Base-by-base conservation (phyloP, 2,888 invertebrate genomes). In the Agrypnus murinus region DNA sequence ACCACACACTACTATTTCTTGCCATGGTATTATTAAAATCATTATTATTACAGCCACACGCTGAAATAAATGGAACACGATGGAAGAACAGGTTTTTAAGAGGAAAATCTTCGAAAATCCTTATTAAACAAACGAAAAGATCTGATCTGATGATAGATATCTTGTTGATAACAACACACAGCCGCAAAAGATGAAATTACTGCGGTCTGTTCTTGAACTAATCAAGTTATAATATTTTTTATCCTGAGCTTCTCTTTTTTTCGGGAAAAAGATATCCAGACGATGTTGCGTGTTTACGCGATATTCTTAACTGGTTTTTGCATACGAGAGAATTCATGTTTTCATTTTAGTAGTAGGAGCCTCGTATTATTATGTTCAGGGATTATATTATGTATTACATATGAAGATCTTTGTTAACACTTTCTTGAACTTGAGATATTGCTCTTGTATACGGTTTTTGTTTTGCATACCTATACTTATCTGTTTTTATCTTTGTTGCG, bases 121-220 rank as follows among this genome's bases (percentile, higher is more conserved):
- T 25, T 66, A 62, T 62, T 71, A 66, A 66, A 62, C 71, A 71
- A 71, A 55, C 46, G 1, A 62, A 25, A 67, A 70, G 74, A 71
- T 75, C 76, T 76, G 76, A 77, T 78, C 77, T 75, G 78, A n/a
- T n/a, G n/a, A n/a, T n/a, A n/a, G n/a, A n/a, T n/a, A n/a, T n/a
- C n/a, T n/a, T n/a, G n/a, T n/a, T n/a, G n/a, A 77, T 77, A 77
- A 78, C 77, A 77, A 79, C 74, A 70, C 68, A 65, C 59, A 38
- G 77, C 75, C 77, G 71, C 76, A 34, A 73, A 76, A 77, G 79
- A 79, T 78, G 78, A 76, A 80, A 80, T 79, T 79, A 79, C 78
- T 74, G 76, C 75, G 76, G 76, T 78, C 76, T 75, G 76, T 75
- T 74, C 57, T 65, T 71, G 74, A 73, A 72, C 68, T 68, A 60